Evolutionary conservation across 2,797 vertebrate genomes (phyloP).

Genomic region (Heliangelus exortis): DNA sequence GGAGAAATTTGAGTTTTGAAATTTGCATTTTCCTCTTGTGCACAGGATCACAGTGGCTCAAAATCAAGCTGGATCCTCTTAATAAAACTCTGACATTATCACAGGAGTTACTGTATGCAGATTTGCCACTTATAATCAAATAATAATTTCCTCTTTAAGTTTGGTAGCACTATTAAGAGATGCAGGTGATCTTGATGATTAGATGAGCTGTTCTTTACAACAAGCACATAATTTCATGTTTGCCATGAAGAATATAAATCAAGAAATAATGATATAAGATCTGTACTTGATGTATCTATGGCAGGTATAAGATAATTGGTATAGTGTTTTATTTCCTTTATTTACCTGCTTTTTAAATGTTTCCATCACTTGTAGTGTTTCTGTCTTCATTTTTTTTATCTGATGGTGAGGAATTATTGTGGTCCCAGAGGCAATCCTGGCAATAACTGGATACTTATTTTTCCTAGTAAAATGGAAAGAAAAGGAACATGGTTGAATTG

Average conservation of each 20-base stretch:
- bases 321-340: not conserved
- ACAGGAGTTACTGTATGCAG: not conserved
- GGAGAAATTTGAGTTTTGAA: too few relatives aligned
- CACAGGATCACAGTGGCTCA: not conserved
- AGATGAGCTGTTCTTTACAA: constrained; percentile 31
- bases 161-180: constrained; percentile 44
- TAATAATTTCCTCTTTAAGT: constrained; percentile 26
- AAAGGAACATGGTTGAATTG: not conserved
- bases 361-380: not conserved
- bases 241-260: constrained; percentile 11
- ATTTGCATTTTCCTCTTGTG: not conserved
- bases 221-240: not conserved
- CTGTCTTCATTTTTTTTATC: not conserved
- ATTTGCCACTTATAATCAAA: constrained; percentile 46
- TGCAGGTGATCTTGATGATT: constrained; percentile 49
- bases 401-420: not conserved
- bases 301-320: not conserved
- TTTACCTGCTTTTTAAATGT: not conserved
- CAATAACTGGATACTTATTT: not conserved
- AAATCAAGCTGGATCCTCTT: constrained; percentile 8
- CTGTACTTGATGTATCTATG: not conserved
- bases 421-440: not conserved
- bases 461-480: not conserved
- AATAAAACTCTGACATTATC: not conserved
- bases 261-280: not conserved